phyloP scores from a whole-genome alignment of 2,888 invertebrate species.

The Caenorhabditis sp. region DNA sequence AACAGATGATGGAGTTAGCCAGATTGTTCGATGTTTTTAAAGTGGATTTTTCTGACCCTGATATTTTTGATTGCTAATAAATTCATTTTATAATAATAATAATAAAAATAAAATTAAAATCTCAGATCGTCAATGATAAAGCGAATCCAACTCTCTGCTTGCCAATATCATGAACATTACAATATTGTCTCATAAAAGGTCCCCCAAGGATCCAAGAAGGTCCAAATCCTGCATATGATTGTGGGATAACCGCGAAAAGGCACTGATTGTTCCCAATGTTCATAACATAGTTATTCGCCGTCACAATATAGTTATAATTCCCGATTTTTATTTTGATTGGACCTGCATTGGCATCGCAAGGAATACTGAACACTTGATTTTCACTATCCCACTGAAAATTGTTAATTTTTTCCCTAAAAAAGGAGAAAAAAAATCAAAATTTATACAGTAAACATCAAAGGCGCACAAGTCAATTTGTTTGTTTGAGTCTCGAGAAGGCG shows the following conservation, averaged over 20 bases:
- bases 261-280: slow-evolving; percentile 9
- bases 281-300: slow-evolving; percentile 32
- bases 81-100: not conserved
- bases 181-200: slow-evolving; percentile 14
- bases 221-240: slow-evolving; percentile 7
- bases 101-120: not conserved
- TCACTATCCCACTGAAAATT: slow-evolving; percentile 26
- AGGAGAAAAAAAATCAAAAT: no score
- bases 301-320: slow-evolving; percentile 20
- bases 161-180: slow-evolving; percentile 14
- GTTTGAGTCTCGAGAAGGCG: no score
- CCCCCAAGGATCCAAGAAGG: slow-evolving; percentile 15
- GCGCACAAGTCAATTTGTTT: no score
- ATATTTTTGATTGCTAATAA: slow-evolving; percentile 32
- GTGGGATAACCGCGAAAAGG: slow-evolving; percentile 10
- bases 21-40: slow-evolving; percentile 53
- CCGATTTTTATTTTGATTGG: slow-evolving; percentile 32
- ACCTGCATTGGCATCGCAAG: slow-evolving; percentile 24
- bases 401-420: no score
- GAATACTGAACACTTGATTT: slow-evolving; percentile 37
- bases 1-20: slow-evolving; percentile 45
- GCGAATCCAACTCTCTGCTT: slow-evolving; percentile 10
- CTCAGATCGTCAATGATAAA: not conserved
- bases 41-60: slow-evolving; percentile 42
- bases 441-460: no score